phyloP scores from a whole-genome alignment of 92 coral and sea anemone species.

The Micromussa lordhowensis region DNA sequence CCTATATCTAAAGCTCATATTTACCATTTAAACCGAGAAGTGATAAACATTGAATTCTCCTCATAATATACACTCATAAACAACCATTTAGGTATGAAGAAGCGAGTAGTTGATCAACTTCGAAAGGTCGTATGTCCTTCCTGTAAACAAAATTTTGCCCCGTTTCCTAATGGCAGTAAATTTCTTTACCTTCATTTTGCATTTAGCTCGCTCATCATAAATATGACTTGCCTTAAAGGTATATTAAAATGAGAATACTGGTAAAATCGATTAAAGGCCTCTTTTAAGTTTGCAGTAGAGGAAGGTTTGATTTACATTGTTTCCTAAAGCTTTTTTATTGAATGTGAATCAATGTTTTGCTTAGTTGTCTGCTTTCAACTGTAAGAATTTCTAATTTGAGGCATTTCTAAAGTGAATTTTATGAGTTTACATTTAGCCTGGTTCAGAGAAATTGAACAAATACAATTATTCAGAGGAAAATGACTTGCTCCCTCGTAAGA shows the following conservation, averaged over 20 bases:
- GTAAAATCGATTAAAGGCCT: background rate
- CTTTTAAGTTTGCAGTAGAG: background rate
- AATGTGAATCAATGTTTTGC: background rate
- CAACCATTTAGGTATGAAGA: background rate
- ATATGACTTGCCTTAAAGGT: background rate
- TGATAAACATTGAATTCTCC: background rate
- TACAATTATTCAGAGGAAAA: too few species aligned
- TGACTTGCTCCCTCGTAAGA: background rate
- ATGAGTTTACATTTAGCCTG: background rate
- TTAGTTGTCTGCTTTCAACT: background rate
- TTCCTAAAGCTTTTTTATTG: background rate
- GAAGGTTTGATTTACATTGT: background rate
- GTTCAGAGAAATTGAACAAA: background rate
- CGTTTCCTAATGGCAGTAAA: background rate
- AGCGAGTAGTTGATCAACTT: constrained; percentile 6
- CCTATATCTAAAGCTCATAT: background rate
- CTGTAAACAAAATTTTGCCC: background rate
- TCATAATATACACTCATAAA: background rate
- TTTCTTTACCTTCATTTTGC: background rate
- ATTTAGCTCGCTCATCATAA: background rate
- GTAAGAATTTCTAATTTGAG: background rate
- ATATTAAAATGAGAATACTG: background rate
- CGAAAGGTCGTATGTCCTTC: background rate
- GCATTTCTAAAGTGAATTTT: background rate
- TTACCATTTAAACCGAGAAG: background rate